phyloP scores from a whole-genome alignment of 2,888 invertebrate genomes.

The Rambutsinella grinnellia region DNA sequence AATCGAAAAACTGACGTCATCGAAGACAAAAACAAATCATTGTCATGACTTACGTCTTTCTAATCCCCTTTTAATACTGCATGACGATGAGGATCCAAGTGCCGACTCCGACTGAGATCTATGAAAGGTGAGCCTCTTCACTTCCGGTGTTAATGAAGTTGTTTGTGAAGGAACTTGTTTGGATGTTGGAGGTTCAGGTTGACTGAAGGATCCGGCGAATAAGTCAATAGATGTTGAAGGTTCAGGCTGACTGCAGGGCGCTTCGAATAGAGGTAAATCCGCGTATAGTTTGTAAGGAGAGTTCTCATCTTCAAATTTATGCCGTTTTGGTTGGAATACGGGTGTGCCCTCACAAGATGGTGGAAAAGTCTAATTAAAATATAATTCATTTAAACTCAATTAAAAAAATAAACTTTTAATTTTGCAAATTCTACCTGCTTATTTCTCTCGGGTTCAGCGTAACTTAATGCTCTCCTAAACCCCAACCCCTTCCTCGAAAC shows the following conservation, averaged over 20 bases:
- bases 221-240: neutral
- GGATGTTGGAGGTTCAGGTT: neutral
- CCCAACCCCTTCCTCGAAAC: neutral
- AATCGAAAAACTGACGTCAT: no score
- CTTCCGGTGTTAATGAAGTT: constrained; percentile 39
- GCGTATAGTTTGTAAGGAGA: constrained; percentile 30
- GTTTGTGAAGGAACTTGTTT: neutral
- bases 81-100: constrained; percentile 8
- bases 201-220: neutral
- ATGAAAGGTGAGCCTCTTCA: constrained; percentile 29
- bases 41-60: constrained; percentile 58
- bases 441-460: constrained; percentile 15
- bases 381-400: neutral
- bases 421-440: constrained; percentile 34
- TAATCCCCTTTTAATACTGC: constrained; percentile 57
- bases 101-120: constrained; percentile 64
- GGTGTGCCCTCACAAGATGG: constrained; percentile 36
- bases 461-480: constrained; percentile 33
- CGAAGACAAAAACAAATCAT: no score
- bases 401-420: no score
- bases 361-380: neutral
- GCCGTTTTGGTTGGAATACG: constrained; percentile 41
- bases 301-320: constrained; percentile 34
- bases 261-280: no score
- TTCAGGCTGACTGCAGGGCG: no score